A percentile compares a stretch with the other conserved stretches of the same genome.
Conservation (phyloP, 2,888 invertebrate species). For the Embidobia sp. region DNA sequence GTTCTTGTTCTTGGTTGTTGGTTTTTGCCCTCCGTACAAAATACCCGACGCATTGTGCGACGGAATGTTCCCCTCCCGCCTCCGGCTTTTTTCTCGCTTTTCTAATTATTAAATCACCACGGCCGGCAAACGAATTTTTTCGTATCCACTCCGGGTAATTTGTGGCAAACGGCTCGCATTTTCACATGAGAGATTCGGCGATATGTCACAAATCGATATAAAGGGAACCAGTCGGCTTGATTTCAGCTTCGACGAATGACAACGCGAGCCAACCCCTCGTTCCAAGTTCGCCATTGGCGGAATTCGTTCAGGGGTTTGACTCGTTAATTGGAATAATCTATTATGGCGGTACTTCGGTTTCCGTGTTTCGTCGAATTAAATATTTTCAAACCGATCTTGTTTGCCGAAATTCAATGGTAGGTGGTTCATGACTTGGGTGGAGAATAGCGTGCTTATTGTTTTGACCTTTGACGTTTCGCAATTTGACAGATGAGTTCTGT, state of each 20-base stretch:
- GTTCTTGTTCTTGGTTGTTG: conserved; percentile 7
- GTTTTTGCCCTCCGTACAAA: conserved; percentile 14
- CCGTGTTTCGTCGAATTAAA: background rate
- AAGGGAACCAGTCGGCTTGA: conserved; percentile 14
- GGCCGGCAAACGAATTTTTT: conserved; percentile 1
- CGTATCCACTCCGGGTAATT: background rate
- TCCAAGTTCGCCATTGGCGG: conserved; percentile 38
- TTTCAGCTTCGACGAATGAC: conserved; percentile 22
- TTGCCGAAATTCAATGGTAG: too few relatives aligned
- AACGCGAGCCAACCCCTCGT: conserved; percentile 42
- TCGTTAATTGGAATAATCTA: conserved; percentile 28
- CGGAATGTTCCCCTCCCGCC: too few relatives aligned
- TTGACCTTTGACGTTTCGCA: too few relatives aligned
- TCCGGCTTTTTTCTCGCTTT: conserved; percentile 9
- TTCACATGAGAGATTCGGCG: conserved; percentile 19
- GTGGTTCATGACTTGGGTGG: too few relatives aligned
- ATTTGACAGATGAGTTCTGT: too few relatives aligned
- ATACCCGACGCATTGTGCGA: too few relatives aligned
- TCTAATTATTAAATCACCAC: conserved; percentile 12
- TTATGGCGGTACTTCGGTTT: conserved; percentile 14
- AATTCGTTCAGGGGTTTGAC: conserved; percentile 24
- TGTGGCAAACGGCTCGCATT: too few relatives aligned
- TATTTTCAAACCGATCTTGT: background rate
- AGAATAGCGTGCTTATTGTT: too few relatives aligned
- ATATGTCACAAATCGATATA: conserved; percentile 28